Evolutionary conservation across 2,888 invertebrate genomes (phyloP).

Genomic region (Lycocerus yunnanus): DNA sequence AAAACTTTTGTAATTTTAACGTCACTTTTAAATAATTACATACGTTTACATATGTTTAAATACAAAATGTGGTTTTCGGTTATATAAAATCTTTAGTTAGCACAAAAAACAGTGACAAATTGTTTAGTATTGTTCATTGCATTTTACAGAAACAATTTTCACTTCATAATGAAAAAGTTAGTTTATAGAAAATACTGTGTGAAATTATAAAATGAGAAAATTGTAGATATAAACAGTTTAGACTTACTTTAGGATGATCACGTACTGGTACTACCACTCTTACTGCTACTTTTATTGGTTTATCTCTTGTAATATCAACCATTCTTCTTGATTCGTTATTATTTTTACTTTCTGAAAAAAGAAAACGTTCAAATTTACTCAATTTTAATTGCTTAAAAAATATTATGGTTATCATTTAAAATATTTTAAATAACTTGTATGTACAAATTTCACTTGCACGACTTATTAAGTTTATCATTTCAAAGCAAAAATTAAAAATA

Average conservation of each 20-base stretch:
- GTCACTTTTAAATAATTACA: too few species aligned
- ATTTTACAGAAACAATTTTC: too few species aligned
- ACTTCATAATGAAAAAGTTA: neutral
- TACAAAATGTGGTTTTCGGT: too few species aligned
- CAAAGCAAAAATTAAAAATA: neutral
- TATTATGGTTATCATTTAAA: too few species aligned
- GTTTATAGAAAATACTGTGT: neutral
- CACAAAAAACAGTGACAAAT: too few species aligned
- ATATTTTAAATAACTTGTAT: neutral
- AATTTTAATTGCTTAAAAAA: too few species aligned
- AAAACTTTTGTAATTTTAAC: too few species aligned
- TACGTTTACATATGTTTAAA: too few species aligned
- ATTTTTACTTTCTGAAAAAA: constrained; percentile 51
- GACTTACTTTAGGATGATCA: constrained; percentile 81
- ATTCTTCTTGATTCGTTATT: constrained; percentile 65
- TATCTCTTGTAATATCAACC: constrained; percentile 85
- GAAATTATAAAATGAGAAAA: neutral
- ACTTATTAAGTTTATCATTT: neutral
- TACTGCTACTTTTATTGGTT: constrained; percentile 85
- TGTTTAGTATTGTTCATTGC: too few species aligned
- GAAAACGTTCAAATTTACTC: constrained; percentile 14
- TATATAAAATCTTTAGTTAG: too few species aligned
- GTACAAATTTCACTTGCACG: neutral
- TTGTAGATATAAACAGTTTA: neutral
- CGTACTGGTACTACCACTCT: constrained; percentile 84